A percentile compares a stretch with the other conserved stretches of the same genome.
Conservation (phyloP, 2,113 vertebrate species). For the Marcusenius ussheri region DNA sequence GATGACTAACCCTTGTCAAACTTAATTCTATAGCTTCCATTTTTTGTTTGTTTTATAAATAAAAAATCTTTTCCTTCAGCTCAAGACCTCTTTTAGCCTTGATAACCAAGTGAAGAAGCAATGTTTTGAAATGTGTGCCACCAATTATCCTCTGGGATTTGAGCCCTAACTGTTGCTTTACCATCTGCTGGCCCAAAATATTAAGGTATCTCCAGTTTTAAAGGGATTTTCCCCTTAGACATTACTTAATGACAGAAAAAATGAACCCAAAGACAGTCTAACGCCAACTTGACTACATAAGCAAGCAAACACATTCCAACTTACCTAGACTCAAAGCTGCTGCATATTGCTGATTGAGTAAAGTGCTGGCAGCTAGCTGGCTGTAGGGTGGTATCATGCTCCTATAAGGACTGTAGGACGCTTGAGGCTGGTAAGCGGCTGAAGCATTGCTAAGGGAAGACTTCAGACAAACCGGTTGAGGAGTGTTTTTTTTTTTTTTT, state of each 20-base stretch:
- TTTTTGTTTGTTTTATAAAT: neutral
- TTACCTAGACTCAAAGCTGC: constrained; percentile 83
- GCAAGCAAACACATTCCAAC: constrained; percentile 32
- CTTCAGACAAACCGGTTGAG: constrained; percentile 49
- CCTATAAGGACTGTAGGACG: constrained; percentile 78
- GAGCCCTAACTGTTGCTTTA: neutral
- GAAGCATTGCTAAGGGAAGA: constrained; percentile 77
- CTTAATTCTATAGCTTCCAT: neutral
- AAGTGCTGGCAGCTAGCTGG: constrained; percentile 78
- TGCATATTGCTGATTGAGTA: constrained; percentile 83
- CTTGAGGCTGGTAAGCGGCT: constrained; percentile 66
- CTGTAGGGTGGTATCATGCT: constrained; percentile 77
- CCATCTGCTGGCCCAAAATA: neutral
- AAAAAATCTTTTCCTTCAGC: neutral
- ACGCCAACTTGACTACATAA: neutral
- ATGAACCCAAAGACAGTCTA: neutral
- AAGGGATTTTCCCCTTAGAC: neutral
- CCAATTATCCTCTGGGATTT: neutral
- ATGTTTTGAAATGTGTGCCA: neutral
- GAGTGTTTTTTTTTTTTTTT: neutral
- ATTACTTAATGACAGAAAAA: neutral
- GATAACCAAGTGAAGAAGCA: neutral
- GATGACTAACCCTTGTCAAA: neutral
- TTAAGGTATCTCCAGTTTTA: neutral
- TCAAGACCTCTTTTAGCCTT: neutral